Conservation (phyloP, 1,140 invertebrate species). For the Euwallacea similis region DNA sequence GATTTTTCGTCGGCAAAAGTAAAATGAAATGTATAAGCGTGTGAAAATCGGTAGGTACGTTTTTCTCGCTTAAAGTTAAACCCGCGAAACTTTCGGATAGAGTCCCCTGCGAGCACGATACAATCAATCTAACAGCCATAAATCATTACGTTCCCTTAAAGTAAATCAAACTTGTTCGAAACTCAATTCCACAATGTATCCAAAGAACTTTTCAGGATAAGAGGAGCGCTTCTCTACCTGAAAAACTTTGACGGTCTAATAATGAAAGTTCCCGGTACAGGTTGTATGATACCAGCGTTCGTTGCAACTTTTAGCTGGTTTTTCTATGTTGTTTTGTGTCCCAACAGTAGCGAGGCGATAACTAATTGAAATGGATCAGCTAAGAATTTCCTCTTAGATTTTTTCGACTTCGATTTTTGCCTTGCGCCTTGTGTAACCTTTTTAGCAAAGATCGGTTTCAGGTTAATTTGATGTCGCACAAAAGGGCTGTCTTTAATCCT, state of each 20-base stretch:
- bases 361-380: no score
- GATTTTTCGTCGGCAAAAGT: no score
- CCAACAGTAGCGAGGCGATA: no score
- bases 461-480: no score
- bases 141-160: conserved; percentile 20
- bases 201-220: conserved; percentile 11
- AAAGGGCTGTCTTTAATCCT: no score
- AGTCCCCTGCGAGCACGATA: neutral
- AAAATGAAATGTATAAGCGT: no score
- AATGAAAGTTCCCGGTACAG: conserved; percentile 6
- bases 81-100: neutral
- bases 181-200: conserved; percentile 19
- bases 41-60: no score
- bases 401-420: no score
- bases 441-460: no score
- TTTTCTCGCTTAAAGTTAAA: no score
- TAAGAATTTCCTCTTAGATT: no score
- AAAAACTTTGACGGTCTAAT: conserved; percentile 12
- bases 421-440: no score
- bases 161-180: conserved; percentile 23
- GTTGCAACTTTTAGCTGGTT: neutral
- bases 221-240: neutral
- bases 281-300: neutral
- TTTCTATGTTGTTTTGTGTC: neutral
- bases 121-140: conserved; percentile 8